phyloP scores from a whole-genome alignment of 2,797 vertebrate species.

The Pangasius mekongensis region DNA sequence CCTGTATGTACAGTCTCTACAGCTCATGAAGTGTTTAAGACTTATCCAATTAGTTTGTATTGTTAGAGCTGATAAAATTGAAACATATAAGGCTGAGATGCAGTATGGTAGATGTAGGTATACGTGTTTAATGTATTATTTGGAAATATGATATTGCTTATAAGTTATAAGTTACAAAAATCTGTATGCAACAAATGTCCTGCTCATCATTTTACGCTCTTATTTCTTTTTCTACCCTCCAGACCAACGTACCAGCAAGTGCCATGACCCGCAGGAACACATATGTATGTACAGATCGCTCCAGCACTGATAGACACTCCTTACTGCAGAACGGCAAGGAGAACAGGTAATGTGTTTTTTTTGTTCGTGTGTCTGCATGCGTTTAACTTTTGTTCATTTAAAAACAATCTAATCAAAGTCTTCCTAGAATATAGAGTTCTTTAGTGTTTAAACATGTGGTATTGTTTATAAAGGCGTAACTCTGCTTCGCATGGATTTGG shows the following conservation, averaged over 20 bases:
- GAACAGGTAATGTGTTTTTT: constrained; percentile 80
- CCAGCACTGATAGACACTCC: constrained; percentile 83
- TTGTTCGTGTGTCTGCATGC: neutral
- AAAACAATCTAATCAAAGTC: neutral
- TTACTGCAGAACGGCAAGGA: constrained; percentile 92
- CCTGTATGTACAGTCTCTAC: neutral
- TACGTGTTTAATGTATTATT: neutral
- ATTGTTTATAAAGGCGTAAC: constrained; percentile 9
- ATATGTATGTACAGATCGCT: constrained; percentile 90
- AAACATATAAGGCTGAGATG: no score
- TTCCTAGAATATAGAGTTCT: neutral
- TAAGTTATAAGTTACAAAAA: neutral
- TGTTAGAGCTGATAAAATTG: neutral
- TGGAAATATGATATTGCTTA: neutral
- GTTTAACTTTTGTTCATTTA: neutral
- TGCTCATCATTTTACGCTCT: neutral
- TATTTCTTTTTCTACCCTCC: neutral
- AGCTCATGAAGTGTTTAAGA: neutral
- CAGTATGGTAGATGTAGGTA: neutral
- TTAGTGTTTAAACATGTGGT: neutral
- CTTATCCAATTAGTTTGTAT: neutral
- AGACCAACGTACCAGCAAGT: constrained; percentile 91
- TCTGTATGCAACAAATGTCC: neutral
- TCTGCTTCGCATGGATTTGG: constrained; percentile 9
- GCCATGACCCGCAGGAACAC: constrained; percentile 92